Evolutionary conservation across 2,888 invertebrate genomes (phyloP).

Genomic region (Scaptomyza polygonia): DNA sequence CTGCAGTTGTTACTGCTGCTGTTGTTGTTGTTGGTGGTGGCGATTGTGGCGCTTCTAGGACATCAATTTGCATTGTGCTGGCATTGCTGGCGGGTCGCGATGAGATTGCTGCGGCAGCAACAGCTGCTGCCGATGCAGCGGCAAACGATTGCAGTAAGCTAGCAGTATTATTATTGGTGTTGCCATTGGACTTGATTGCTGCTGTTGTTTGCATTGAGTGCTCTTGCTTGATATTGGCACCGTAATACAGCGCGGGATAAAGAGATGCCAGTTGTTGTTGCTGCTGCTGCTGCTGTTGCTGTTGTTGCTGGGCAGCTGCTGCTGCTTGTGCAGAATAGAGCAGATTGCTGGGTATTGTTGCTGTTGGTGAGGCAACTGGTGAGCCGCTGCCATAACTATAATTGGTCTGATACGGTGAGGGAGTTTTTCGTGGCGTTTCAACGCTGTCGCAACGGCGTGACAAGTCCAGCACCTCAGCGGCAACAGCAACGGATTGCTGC

Average conservation of each 20-base stretch:
- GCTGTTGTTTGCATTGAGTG: constrained; percentile 17
- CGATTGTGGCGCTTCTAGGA: constrained; percentile 52
- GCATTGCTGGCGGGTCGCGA: constrained; percentile 60
- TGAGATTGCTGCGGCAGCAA: constrained; percentile 40
- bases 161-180: constrained; percentile 41
- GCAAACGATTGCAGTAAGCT: constrained; percentile 41
- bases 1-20: constrained; percentile 1
- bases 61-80: constrained; percentile 68
- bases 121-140: constrained; percentile 44
- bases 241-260: constrained; percentile 73
- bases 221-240: constrained; percentile 66
- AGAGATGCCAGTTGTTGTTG: constrained; percentile 62
- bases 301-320: constrained; percentile 22
- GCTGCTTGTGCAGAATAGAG: constrained; percentile 54
- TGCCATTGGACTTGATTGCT: constrained; percentile 16
- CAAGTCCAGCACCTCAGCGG: constrained; percentile 82
- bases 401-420: constrained; percentile 82
- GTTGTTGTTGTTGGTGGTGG: constrained; percentile 32
- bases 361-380: constrained; percentile 71
- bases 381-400: constrained; percentile 81
- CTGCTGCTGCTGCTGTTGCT: constrained; percentile 47
- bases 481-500: constrained; percentile 42
- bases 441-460: constrained; percentile 83
- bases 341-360: constrained; percentile 56
- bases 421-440: constrained; percentile 81